Evolutionary conservation across 64 coral and sea anemone genomes (phyloP), one percentile per base, ranked within the genome.

Genomic region (Porites lutea): DNA sequence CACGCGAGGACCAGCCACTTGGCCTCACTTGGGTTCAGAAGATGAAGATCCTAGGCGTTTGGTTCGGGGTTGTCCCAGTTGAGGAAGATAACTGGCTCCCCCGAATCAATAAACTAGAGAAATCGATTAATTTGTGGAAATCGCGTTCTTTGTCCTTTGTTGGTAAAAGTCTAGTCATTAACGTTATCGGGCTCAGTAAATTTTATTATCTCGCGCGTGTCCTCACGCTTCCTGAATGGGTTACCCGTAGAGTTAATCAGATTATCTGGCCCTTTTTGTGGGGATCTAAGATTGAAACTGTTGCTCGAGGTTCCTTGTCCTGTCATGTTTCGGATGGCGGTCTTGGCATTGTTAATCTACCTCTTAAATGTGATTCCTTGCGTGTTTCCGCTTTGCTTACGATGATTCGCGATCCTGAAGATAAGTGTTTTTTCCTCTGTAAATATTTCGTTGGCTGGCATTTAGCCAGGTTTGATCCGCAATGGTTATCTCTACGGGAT

Each of bases 111-210:
- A 18, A 47, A n/a, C n/a, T n/a, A n/a, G n/a, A n/a, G n/a, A n/a
- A n/a, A n/a, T n/a, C n/a, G n/a, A n/a, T n/a, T n/a, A 59, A 92
- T 74, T 21, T 18, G 0, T 92, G 90, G 90, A 62, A 49, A 5
- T 50, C 65, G 1, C 37, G 89, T 2, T 20, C 47, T 10, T 21
- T 91, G 0, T 79, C 64, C 1, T 4, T 69, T 8, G 19, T 22
- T 6, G 81, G 81, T 4, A 59, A 65, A 4, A 20, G 54, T 6
- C 12, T 84, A 46, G 16, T 84, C 23, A 63, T 83, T 58, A 50
- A 60, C 23, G 22, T 8, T 43, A 12, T 43, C 18, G 16, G 27
- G 50, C 51, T n/a, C n/a, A n/a, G n/a, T n/a, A n/a, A n/a, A n/a
- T n/a, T n/a, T n/a, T n/a, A n/a, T n/a, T n/a, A n/a, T 58, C 2